Conservation (phyloP, 2,888 invertebrate genomes). For the Xestia sexstrigata region DNA sequence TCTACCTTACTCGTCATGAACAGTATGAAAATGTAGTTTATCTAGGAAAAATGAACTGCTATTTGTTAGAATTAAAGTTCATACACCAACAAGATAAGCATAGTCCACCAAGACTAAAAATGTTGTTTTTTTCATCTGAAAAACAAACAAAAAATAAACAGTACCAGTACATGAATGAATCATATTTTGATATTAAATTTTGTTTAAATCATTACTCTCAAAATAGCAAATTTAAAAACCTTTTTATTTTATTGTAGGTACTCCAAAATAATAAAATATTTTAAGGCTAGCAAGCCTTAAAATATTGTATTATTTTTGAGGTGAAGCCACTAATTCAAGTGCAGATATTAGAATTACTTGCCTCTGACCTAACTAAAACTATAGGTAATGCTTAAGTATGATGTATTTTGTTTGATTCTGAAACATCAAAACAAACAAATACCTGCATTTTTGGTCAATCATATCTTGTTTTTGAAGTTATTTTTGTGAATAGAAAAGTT, state of each 20-base stretch:
- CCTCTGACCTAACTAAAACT: neutral
- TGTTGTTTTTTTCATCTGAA: slow-evolving; percentile 11
- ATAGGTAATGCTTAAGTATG: no score
- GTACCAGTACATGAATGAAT: neutral
- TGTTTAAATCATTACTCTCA: slow-evolving; percentile 14
- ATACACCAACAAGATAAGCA: slow-evolving; percentile 18
- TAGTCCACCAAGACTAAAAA: neutral
- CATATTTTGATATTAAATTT: slow-evolving; percentile 16
- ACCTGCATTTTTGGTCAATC: neutral
- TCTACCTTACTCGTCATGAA: slow-evolving; percentile 23
- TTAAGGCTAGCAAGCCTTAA: no score
- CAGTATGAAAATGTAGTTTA: slow-evolving; percentile 11
- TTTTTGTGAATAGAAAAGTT: neutral
- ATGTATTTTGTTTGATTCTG: slow-evolving; percentile 16
- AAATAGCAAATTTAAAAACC: neutral
- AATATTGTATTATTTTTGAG: neutral
- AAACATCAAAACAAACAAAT: slow-evolving; percentile 22
- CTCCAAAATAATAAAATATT: neutral
- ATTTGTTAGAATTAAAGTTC: slow-evolving; percentile 19
- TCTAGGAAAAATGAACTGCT: neutral
- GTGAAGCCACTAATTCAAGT: neutral
- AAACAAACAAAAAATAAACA: slow-evolving; percentile 31
- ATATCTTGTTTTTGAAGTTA: neutral
- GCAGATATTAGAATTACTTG: neutral
- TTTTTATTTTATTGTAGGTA: neutral